Evolutionary conservation across 1,140 invertebrate genomes (phyloP), one percentile per base, ranked within the genome.

Genomic region (Drosophila littoralis): DNA sequence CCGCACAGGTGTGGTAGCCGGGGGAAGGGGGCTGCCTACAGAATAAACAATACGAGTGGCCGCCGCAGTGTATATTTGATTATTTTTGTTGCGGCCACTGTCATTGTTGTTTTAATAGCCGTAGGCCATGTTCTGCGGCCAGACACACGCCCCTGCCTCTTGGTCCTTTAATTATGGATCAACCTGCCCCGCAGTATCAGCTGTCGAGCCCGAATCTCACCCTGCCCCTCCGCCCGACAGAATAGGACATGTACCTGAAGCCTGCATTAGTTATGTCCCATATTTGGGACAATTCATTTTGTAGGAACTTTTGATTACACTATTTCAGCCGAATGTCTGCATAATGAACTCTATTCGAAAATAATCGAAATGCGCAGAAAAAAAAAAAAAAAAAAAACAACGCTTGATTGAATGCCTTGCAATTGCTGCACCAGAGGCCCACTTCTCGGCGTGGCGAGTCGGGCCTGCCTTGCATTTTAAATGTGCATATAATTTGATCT

Each of bases 21-120:
- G 13, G 6, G 42, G 42, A 13, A 2, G 42, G 42, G 46, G 17
- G 43, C 50, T 13, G 33, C 7, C 38, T 52, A 17, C 40, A 60
- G 51, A 52, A 70, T 61, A 38, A 59, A 60, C 55, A 67, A 67
- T 57, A 9, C 46, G 10, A 28, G 10, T 8, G n/a, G 48, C 35
- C 22, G 36, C 55, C 48, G 40, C 57, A 59, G 10, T 67, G 36
- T 33, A 48, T 48, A 60, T 61, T 75, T 70, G 59, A 71, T 75
- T 75, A 65, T 75, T 71, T 75, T 58, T 38, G 45, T 52, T 70
- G 38, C 10, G 52, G 36, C 22, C 50, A 22, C 12, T 55, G 64
- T 74, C 48, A 60, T 60, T 61, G 55, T 68, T 55, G 65, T 54
- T 69, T 63, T 57, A 69, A 74, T 57, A 46, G 65, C 50, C 65